Conservation (phyloP, 1,140 invertebrate species). For the Drosophila pseudoobscura region DNA sequence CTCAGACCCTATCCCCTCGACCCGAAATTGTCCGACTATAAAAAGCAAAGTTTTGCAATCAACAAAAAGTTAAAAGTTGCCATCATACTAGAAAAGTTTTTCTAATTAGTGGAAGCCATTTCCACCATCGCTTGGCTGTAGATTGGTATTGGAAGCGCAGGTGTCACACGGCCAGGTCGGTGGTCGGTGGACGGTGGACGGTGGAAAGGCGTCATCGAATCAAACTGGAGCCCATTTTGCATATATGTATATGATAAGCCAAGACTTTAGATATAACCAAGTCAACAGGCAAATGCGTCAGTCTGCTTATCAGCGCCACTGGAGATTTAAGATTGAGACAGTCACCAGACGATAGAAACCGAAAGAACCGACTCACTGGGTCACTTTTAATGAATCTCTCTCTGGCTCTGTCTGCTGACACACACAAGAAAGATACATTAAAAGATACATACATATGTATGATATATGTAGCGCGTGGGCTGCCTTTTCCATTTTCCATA, state of each 20-base stretch:
- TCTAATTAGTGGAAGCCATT: slow-evolving; percentile 63
- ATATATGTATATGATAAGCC: slow-evolving; percentile 33
- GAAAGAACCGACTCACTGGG: slow-evolving; percentile 13
- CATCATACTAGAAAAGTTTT: slow-evolving; percentile 63
- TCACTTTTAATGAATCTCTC: slow-evolving; percentile 7
- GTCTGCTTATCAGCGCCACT: slow-evolving; percentile 26
- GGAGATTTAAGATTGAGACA: slow-evolving; percentile 43
- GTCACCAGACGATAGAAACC: slow-evolving; percentile 23
- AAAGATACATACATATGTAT: neutral
- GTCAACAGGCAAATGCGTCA: slow-evolving; percentile 41
- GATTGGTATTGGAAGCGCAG: slow-evolving; percentile 24
- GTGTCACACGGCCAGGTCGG: slow-evolving; percentile 19
- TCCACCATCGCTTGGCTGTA: neutral
- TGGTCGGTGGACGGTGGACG: neutral
- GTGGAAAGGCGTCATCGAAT: slow-evolving; percentile 32
- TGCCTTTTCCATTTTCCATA: slow-evolving; percentile 18
- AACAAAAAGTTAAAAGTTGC: slow-evolving; percentile 72
- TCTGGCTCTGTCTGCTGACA: no score
- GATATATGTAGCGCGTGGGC: slow-evolving; percentile 8
- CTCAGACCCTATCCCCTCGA: slow-evolving; percentile 1
- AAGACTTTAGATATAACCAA: slow-evolving; percentile 45
- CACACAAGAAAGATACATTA: no score
- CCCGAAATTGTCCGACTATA: neutral
- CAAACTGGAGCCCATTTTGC: slow-evolving; percentile 29
- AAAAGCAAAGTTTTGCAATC: slow-evolving; percentile 77